Conservation (phyloP, 2,888 invertebrate species). For the Prosopocoilus inquinatus region DNA sequence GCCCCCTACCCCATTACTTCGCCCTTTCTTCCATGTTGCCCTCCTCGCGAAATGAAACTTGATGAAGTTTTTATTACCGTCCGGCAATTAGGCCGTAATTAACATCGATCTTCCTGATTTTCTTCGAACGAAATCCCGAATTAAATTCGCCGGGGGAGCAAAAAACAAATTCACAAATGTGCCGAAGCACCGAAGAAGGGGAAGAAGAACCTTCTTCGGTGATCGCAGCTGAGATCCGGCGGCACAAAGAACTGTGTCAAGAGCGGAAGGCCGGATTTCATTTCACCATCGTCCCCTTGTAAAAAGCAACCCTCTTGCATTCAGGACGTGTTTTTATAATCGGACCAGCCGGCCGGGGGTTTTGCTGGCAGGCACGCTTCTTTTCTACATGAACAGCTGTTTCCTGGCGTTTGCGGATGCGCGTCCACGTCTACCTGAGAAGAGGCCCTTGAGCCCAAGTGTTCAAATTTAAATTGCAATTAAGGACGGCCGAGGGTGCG, state of each 20-base stretch:
- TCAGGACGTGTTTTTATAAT: neutral
- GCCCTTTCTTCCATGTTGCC: no score
- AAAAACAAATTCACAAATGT: no score
- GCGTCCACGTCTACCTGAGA: neutral
- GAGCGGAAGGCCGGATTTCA: neutral
- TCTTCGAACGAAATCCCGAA: no score
- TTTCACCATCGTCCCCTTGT: neutral
- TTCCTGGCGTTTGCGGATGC: constrained; percentile 16
- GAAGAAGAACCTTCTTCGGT: no score
- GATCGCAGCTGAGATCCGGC: neutral
- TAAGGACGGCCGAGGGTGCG: neutral
- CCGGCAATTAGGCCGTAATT: no score
- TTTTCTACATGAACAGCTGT: constrained; percentile 9
- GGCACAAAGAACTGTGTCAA: neutral
- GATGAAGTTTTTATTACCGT: no score
- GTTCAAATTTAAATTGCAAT: neutral
- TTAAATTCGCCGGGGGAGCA: no score
- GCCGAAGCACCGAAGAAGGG: no score
- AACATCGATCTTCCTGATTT: no score
- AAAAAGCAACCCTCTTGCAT: neutral
- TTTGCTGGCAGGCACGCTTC: neutral
- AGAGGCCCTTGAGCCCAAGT: neutral
- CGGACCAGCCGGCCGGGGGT: constrained; percentile 12
- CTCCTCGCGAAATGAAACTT: no score
- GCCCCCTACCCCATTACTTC: no score